phyloP scores from a whole-genome alignment of 92 coral and sea anemone species.

The Epizoanthus illoricatus region DNA sequence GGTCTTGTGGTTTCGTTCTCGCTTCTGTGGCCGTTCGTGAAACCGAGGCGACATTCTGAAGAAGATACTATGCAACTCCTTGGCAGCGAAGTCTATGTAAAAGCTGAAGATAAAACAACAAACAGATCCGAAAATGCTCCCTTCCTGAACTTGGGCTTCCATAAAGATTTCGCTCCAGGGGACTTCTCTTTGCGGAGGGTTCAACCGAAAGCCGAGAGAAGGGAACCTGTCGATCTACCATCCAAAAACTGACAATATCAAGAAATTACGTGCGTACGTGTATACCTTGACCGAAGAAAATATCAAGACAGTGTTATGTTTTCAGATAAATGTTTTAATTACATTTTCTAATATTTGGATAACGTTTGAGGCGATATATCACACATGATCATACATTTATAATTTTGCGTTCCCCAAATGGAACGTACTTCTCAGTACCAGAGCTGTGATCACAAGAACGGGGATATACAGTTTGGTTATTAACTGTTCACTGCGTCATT shows the following conservation, averaged over 20 bases:
- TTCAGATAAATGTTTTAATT: too few species aligned
- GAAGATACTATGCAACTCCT: slow-evolving; percentile 61
- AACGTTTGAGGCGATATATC: too few species aligned
- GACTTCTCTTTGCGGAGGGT: slow-evolving; percentile 67
- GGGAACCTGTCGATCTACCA: slow-evolving; percentile 56
- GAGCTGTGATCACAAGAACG: too few species aligned
- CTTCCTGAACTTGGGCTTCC: slow-evolving; percentile 68
- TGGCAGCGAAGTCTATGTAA: slow-evolving; percentile 85
- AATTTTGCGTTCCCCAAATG: too few species aligned
- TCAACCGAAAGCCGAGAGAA: slow-evolving; percentile 69
- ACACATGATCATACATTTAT: too few species aligned
- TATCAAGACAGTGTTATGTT: too few species aligned
- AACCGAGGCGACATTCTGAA: slow-evolving; percentile 41
- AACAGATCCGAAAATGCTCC: slow-evolving; percentile 36
- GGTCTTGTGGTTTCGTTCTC: slow-evolving; percentile 75
- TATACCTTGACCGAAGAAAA: too few species aligned
- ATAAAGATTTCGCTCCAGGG: slow-evolving; percentile 70
- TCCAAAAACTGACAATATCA: neutral
- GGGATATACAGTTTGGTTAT: too few species aligned
- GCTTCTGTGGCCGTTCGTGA: slow-evolving; percentile 74
- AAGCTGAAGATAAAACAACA: slow-evolving; percentile 55
- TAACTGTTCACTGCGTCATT: too few species aligned
- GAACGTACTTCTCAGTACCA: too few species aligned
- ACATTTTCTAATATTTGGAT: too few species aligned
- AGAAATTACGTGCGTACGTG: neutral